Evolutionary conservation across 2,113 vertebrate genomes (phyloP).

Genomic region (Xiphophorus maculatus): DNA sequence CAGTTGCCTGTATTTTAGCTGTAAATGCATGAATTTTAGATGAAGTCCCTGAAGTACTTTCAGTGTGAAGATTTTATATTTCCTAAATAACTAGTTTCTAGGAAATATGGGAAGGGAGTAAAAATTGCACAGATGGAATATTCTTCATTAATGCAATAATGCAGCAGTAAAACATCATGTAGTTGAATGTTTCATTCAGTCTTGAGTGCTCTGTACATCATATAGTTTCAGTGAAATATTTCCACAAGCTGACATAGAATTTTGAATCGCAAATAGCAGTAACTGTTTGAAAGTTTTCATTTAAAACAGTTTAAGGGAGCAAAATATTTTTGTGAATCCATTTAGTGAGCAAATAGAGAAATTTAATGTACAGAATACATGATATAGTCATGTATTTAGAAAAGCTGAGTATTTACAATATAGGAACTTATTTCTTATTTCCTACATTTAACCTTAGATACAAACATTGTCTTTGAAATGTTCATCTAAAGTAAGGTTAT

Average conservation of each 20-base stretch:
- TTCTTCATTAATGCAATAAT: background rate
- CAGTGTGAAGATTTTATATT: background rate
- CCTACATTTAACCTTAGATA: no score
- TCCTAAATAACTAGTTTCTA: background rate
- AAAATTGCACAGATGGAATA: background rate
- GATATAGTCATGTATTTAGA: no score
- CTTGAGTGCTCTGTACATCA: conserved; percentile 3
- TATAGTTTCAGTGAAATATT: background rate
- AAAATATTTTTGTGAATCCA: background rate
- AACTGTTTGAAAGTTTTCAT: background rate
- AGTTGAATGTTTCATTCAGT: conserved; percentile 13
- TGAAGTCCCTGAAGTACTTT: no score
- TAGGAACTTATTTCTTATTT: no score
- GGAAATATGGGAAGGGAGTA: background rate
- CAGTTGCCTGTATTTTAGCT: no score
- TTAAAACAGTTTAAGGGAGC: background rate
- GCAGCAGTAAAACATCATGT: conserved; percentile 2
- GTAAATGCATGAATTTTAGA: no score
- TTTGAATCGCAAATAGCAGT: background rate
- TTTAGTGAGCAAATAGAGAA: no score
- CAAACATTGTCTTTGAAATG: no score
- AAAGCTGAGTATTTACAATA: no score
- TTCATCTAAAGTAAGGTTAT: no score
- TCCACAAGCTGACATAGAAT: background rate
- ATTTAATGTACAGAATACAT: no score